These are phyloP conservation scores for Chlorodrepanis virens DNA, from an alignment of 2,113 vertebrate species.

Conservation along the genomic window DNA sequence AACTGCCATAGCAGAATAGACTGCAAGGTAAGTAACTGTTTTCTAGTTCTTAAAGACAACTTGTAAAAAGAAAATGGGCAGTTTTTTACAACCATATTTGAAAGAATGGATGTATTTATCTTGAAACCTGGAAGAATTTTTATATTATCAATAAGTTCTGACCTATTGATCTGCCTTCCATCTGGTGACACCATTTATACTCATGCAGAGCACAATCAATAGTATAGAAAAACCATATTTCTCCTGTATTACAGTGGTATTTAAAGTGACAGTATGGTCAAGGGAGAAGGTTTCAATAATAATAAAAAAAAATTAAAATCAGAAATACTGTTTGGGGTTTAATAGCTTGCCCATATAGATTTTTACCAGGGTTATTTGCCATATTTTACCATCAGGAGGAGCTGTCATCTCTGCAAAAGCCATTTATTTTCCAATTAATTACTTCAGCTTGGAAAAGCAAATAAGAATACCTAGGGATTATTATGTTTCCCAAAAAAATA, in stretches of 20 bases:
- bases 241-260: background rate
- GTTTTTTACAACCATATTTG: conserved; percentile 10
- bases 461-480: background rate
- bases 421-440: background rate
- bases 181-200: conserved; percentile 39
- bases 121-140: conserved; percentile 48
- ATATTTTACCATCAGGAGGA: conserved; percentile 23
- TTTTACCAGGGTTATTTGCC: conserved; percentile 21
- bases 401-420: background rate
- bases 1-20: conserved; percentile 40
- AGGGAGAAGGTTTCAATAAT: background rate
- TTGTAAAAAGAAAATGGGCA: conserved; percentile 34
- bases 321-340: conserved; percentile 14
- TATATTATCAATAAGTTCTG: conserved; percentile 35
- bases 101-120: conserved; percentile 49
- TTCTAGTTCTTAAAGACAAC: conserved; percentile 35
- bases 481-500: background rate
- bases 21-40: conserved; percentile 46
- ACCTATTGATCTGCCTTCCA: conserved; percentile 52
- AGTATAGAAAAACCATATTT: conserved; percentile 23
- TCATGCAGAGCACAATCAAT: conserved; percentile 39
- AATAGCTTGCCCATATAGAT: conserved; percentile 33
- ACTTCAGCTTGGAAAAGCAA: background rate
- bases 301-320: background rate
- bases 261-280: background rate